A percentile compares a stretch with the other conserved stretches of the same genome.
phyloP scores from a whole-genome alignment of 2,888 invertebrate genomes.

The Hypercompe scribonia region DNA sequence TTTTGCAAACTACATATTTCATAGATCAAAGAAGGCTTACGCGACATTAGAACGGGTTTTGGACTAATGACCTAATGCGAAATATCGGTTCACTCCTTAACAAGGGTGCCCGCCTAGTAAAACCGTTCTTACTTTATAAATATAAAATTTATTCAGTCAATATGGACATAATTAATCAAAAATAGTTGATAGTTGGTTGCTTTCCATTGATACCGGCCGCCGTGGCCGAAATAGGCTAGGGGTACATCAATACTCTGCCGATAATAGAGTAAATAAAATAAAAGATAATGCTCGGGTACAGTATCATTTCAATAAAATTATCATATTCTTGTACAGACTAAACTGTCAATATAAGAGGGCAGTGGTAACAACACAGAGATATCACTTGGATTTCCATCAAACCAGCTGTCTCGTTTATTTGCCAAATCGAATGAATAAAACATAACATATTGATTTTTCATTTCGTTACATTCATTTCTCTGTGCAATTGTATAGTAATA shows the following conservation, averaged over 20 bases:
- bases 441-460: too few species aligned
- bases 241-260: too few species aligned
- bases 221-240: too few species aligned
- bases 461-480: too few species aligned
- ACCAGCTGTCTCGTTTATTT: neutral
- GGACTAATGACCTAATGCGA: neutral
- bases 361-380: neutral
- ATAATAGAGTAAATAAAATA: too few species aligned
- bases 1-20: slow-evolving; percentile 28
- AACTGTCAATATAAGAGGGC: neutral
- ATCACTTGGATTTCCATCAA: neutral
- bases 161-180: neutral
- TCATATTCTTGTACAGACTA: neutral
- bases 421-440: neutral
- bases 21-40: neutral
- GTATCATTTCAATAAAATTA: neutral
- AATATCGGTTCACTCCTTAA: neutral
- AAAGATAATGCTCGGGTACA: too few species aligned
- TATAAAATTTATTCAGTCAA: neutral
- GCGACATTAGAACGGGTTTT: too few species aligned
- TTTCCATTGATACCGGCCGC: too few species aligned
- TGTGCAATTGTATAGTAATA: too few species aligned
- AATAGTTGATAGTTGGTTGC: too few species aligned
- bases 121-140: neutral
- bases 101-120: neutral